phyloP scores from a whole-genome alignment of 92 coral and sea anemone species.

The Paragorgia papillata region DNA sequence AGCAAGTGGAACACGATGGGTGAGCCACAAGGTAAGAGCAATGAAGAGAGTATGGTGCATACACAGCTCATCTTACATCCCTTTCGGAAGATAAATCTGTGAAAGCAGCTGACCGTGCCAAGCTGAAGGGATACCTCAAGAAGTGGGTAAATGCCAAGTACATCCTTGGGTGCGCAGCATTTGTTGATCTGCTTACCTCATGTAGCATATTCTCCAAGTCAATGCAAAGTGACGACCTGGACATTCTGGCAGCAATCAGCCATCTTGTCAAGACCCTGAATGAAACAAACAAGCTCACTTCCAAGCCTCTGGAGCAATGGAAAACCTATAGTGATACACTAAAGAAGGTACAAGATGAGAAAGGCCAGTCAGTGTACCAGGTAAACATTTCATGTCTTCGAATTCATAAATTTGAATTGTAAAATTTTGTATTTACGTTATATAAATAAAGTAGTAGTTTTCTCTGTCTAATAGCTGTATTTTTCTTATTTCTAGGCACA shows the following conservation, averaged over 20 bases:
- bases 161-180: slow-evolving; percentile 28
- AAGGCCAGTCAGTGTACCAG: slow-evolving; percentile 23
- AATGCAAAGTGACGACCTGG: slow-evolving; percentile 21
- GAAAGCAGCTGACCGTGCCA: slow-evolving; percentile 18
- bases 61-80: slow-evolving; percentile 10
- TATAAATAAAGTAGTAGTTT: not conserved
- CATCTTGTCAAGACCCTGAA: slow-evolving; percentile 7
- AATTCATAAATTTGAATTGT: slow-evolving; percentile 14
- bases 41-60: slow-evolving; percentile 19
- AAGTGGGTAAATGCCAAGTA: slow-evolving; percentile 15
- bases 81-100: slow-evolving; percentile 24
- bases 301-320: slow-evolving; percentile 23
- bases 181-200: slow-evolving; percentile 21
- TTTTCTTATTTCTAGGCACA: slow-evolving; percentile 27
- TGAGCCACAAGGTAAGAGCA: slow-evolving; percentile 21
- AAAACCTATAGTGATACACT: slow-evolving; percentile 4
- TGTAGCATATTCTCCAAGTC: slow-evolving; percentile 6
- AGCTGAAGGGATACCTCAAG: slow-evolving; percentile 19
- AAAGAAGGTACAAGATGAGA: slow-evolving; percentile 17
- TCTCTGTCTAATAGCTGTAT: slow-evolving; percentile 16
- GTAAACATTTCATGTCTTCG: slow-evolving; percentile 13
- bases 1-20: slow-evolving; percentile 26
- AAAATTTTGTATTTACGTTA: slow-evolving; percentile 1
- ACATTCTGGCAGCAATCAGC: slow-evolving; percentile 31
- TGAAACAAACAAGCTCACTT: slow-evolving; percentile 21